Percentiles rank a stretch among this genome's conserved stretches.
Evolutionary conservation across 2,888 invertebrate species (phyloP).

Genomic region (Aradus depressus): DNA sequence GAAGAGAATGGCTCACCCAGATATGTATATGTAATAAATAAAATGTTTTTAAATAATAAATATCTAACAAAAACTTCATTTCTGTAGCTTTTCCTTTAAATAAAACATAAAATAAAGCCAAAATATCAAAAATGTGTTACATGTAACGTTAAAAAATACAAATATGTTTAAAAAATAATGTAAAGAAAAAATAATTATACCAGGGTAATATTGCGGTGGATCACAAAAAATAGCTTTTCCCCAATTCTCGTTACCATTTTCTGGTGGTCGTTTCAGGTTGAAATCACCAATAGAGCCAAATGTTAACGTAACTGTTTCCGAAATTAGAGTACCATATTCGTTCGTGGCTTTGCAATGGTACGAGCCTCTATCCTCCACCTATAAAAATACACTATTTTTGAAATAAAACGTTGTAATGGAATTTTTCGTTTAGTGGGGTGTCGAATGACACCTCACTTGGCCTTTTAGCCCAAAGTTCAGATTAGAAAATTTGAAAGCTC

Average conservation of each 20-base stretch:
- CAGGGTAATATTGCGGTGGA: conserved; percentile 83
- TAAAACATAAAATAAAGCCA: background rate
- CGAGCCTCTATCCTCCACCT: conserved; percentile 67
- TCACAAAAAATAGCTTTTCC: conserved; percentile 87
- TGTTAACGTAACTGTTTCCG: conserved; percentile 74
- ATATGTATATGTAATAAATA: too few relatives aligned
- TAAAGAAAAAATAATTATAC: conserved; percentile 33
- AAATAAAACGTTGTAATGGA: background rate
- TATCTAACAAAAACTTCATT: too few relatives aligned
- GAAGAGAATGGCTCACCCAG: too few relatives aligned
- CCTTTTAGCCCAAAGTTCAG: background rate
- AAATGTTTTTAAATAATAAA: too few relatives aligned
- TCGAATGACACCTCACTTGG: background rate
- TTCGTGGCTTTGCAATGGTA: conserved; percentile 91
- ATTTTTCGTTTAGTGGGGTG: background rate
- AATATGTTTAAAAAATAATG: background rate
- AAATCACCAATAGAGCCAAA: conserved; percentile 86
- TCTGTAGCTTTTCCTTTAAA: background rate
- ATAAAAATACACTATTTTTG: conserved; percentile 22
- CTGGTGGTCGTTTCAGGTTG: conserved; percentile 71
- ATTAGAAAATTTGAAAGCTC: background rate
- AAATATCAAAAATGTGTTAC: background rate
- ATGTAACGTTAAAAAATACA: background rate
- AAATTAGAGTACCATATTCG: conserved; percentile 74
- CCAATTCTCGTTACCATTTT: conserved; percentile 83